phyloP scores from a whole-genome alignment of 2,113 vertebrate species.

The Pomatostomus ruficeps region DNA sequence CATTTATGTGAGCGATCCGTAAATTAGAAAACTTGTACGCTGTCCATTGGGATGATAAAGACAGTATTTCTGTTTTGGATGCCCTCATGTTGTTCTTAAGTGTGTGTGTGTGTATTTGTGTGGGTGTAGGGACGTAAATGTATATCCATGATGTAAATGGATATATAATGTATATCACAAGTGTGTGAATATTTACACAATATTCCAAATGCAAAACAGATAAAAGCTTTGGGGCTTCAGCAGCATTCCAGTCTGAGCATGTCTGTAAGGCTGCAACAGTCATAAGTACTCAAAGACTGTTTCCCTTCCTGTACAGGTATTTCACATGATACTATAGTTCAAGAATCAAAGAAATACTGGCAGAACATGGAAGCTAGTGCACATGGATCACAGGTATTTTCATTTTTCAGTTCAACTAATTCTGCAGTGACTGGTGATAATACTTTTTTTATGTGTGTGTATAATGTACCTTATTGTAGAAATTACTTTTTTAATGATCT shows the following conservation, averaged over 20 bases:
- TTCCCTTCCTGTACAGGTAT: slow-evolving; percentile 74
- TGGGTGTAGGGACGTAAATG: neutral
- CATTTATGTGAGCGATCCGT: neutral
- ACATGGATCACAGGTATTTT: slow-evolving; percentile 81
- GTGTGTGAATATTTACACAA: neutral
- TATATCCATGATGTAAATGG: neutral
- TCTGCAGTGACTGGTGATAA: neutral
- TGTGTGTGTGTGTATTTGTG: neutral
- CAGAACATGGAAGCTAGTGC: slow-evolving; percentile 73
- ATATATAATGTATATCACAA: neutral
- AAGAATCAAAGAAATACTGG: slow-evolving; percentile 89
- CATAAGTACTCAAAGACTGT: neutral
- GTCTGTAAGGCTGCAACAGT: neutral
- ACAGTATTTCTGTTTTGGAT: neutral
- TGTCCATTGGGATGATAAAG: neutral
- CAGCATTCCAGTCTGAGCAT: neutral
- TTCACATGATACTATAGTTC: slow-evolving; percentile 85
- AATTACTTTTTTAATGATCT: neutral
- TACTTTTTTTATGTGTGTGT: neutral
- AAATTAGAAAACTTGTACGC: neutral
- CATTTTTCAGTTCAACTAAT: neutral
- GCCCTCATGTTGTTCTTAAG: neutral
- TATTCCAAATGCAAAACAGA: neutral
- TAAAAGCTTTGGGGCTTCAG: neutral
- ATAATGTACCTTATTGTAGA: neutral